Evolutionary conservation across 2,113 vertebrate genomes (phyloP), one percentile per base, ranked within the genome.

Genomic region (Elephantulus edwardii): DNA sequence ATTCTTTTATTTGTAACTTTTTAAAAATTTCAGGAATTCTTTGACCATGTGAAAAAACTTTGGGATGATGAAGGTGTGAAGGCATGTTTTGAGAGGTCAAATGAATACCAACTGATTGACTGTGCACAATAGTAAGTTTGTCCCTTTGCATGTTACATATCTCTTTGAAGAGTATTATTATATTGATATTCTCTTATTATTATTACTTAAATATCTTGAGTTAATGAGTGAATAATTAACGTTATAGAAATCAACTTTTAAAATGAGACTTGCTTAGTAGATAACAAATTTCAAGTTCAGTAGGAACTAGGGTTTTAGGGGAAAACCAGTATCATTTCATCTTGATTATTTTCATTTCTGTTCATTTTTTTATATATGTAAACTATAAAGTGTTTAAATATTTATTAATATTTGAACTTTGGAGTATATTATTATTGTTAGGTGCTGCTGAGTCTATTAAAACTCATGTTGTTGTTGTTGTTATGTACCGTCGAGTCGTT

Each of bases 21-120:
- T 20, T 95, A 84, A 46, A 70, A 84, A 95, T 96, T 96, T 91
- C 97, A 99, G 99, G 99, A 99, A 96, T 99, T 99, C 98, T 99
- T 99, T 83, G 99, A 99, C 95, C 99, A 99, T 0, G 99, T 99
- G 92, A 99, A 99, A 98, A 99, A 99, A 95, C 98, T 99, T 84
- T 99, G 99, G 99, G 98, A 99, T 54, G 99, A 99, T 16, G 99
- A 99, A 96, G 99, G 99, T 6, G 99, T 99, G 92, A 99, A 99
- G 97, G 99, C 99, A 0, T 99, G 99, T 97, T 99, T 99, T 2
- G 99, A 99, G 97, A 99, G 99, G 92, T 99, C 99, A 83, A 99
- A 99, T 3, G 99, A 99, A 62, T 99, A 99, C 97, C 99, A 99
- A 85, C 98, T 99, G 96, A 99, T 99, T 83, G 99, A 99, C 98